Base-by-base conservation (phyloP, 2,888 invertebrate genomes). In the Cosmopolites sordidus region DNA sequence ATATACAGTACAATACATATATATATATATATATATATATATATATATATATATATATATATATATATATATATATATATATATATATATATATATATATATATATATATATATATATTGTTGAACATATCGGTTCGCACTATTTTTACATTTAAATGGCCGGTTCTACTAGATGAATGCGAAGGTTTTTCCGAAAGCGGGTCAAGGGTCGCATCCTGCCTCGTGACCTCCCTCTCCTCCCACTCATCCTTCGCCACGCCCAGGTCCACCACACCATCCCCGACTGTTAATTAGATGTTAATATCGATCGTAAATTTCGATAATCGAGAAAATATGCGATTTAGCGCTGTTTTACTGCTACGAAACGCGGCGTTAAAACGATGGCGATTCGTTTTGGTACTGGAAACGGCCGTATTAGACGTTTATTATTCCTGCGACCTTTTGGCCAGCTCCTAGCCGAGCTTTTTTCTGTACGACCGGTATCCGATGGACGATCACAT, bases 221-320 rank as follows among this genome's bases (percentile, higher is more conserved):
- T 38, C 14, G 4, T 38, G 38, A 38, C 14, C 38, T 38, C 5
- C 9, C 38, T 9, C 14, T 9, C 11, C 12, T 9, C 5, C 15
- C 15, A 3, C 12, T 14, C 38, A 12, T 9, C 38, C 38, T 6
- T 38, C 38, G 22, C 22, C 22, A 22, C 22, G 22, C 22, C 22
- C 22, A 15, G 14, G 38, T 15, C 14, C 8, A 5, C 4, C 22
- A 22, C 22, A 22, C 22, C 22, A 22, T 22, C 17, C n/a, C 4
- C 8, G 22, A 8, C 8, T 29, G 48, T 22, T 49, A 49, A 49
- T 49, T 49, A 37, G 43, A 22, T 43, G 41, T 43, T 49, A 49
- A 43, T 43, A 49, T 43, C 38, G 49, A 43, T 37, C 49, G 49
- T 49, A 49, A 49, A 49, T 49, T 51, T 45, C 30, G 51, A 41